phyloP scores from a whole-genome alignment of 2,113 vertebrate genomes.

The Scopus umbretta region DNA sequence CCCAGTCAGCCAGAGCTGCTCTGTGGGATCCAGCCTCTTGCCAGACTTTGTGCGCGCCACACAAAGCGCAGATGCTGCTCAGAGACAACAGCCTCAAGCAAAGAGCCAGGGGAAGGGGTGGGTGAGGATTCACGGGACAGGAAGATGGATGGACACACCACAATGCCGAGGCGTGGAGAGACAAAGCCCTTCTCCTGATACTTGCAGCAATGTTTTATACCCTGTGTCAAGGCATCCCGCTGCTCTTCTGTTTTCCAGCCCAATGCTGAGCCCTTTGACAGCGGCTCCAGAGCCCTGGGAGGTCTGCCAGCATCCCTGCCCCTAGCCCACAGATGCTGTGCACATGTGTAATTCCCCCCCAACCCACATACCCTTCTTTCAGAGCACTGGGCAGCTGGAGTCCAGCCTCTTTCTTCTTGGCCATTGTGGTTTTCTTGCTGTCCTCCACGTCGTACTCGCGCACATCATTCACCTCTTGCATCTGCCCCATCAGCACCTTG shows the following conservation, averaged over 20 bases:
- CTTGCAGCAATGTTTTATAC: not conserved
- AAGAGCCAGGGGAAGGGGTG: not conserved
- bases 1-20: not conserved
- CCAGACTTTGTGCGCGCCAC: not conserved
- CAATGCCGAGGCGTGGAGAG: accelerated
- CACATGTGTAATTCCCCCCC: accelerated
- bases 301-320: not conserved
- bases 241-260: not conserved
- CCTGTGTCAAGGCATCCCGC: not conserved
- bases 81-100: not conserved
- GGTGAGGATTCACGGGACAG: accelerated
- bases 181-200: not conserved
- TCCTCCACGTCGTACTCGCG: constrained; percentile 86
- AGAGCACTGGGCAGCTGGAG: not conserved
- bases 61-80: accelerated
- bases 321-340: accelerated
- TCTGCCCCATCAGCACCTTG: constrained; percentile 87
- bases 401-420: not conserved
- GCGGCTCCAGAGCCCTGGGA: not conserved
- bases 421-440: not conserved
- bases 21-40: not conserved
- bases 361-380: constrained; percentile 70
- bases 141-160: not conserved
- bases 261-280: not conserved
- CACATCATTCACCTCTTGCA: constrained; percentile 87